phyloP scores from a whole-genome alignment of 2,888 invertebrate genomes.

The Lithophane leautieri region DNA sequence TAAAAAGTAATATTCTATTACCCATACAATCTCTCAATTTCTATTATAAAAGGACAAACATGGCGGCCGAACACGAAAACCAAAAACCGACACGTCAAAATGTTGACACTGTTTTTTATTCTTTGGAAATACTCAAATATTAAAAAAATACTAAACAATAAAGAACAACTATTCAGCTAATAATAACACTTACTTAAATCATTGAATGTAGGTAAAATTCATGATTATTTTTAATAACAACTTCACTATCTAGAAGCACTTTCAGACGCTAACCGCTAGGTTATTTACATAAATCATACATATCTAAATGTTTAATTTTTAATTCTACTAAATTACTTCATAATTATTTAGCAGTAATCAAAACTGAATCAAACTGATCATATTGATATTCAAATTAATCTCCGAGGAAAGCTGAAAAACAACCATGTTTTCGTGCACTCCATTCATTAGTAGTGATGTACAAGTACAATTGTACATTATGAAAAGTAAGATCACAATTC shows the following conservation, averaged over 20 bases:
- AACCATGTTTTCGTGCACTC: constrained; percentile 88
- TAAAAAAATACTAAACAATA: constrained; percentile 35
- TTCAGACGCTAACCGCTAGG: constrained; percentile 83
- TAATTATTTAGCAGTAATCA: constrained; percentile 70
- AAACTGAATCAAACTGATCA: constrained; percentile 73
- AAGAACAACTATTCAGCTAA: constrained; percentile 66
- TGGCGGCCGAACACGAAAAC: constrained; percentile 87
- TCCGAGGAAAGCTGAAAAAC: constrained; percentile 88
- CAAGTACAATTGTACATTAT: constrained; percentile 4
- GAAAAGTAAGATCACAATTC: constrained; percentile 1
- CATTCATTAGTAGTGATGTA: constrained; percentile 73
- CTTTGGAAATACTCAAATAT: constrained; percentile 47
- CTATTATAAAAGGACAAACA: constrained; percentile 88
- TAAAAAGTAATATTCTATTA: constrained; percentile 51
- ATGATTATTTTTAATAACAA: constrained; percentile 84
- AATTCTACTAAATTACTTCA: constrained; percentile 70
- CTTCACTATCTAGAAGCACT: constrained; percentile 81
- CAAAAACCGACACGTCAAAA: constrained; percentile 88
- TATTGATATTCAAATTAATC: constrained; percentile 75
- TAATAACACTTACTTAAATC: constrained; percentile 83
- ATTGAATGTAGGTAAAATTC: constrained; percentile 81
- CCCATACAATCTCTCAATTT: constrained; percentile 69
- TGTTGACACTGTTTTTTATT: constrained; percentile 76
- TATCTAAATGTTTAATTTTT: constrained; percentile 70
- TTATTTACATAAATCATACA: constrained; percentile 82